Evolutionary conservation across 1,140 invertebrate genomes (phyloP), one percentile per base, ranked within the genome.

Genomic region (Linepithema humile): DNA sequence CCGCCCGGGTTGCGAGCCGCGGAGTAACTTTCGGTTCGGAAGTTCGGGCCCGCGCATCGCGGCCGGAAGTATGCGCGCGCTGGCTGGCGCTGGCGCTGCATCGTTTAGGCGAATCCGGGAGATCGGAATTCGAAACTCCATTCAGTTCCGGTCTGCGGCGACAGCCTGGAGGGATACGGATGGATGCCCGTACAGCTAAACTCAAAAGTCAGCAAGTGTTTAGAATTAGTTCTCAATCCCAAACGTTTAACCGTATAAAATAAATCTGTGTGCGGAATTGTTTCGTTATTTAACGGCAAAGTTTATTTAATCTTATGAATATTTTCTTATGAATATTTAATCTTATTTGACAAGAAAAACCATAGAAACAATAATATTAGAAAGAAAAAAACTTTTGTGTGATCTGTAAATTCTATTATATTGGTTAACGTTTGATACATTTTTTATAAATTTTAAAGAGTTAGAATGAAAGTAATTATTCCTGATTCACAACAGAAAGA

Each of bases 1-100:
- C 84, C 80, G 67, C 55, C 57, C 59, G 82, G 45, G 55, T 65
- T 83, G 57, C 82, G 55, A 82, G 55, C 74, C 35, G 64, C 50
- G 64, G 65, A 83, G 78, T 83, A 91, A 91, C 90, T 91, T 91
- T 90, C 60, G 45, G 62, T 73, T 65, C 83, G 75, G 38, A 88
- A 90, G 88, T 91, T 91, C 83, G 89, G 89, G n/a, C n/a, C 86
- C 88, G 85, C 85, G 82, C 65, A 85, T 80, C 78, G 74, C 59
- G 45, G n/a, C 67, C 86, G 86, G 86, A 88, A 83, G 86, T 85
- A 84, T 78, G 87, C 72, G 75, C 82, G 70, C 82, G 82, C 55
- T 75, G 69, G 38, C 38, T 64, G 82, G 45, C 32, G 62, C 84
- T 23, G 53, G n/a, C n/a, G 55, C 40, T 57, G 75, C 69, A 23